Evolutionary conservation across 2,113 vertebrate species (phyloP), one percentile per base, ranked within the genome.

Genomic region (Ictidomys tridecemlineatus): DNA sequence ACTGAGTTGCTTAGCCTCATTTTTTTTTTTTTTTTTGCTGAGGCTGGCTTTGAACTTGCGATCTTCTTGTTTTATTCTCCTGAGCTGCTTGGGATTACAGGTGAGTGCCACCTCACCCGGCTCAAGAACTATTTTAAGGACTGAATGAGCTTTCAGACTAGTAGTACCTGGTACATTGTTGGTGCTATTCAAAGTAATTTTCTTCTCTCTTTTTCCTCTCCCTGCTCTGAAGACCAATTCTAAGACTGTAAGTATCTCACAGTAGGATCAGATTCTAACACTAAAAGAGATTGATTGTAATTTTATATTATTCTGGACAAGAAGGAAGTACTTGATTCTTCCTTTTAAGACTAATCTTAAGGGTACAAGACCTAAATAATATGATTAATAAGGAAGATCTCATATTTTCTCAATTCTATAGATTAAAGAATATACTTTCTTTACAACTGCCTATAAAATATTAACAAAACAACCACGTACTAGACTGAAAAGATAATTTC

Each of bases 381-480:
- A 14, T 39, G 92, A 84, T 48, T 48, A 94, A 72, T 77, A 34
- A 83, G 73, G 26, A 92, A 91, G 26, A 95, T 45, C 34, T 86
- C 76, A 61, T 67, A 63, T 89, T 93, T 95, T 82, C 69, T 90
- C 12, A 94, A 79, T 53, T 89, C 67, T 93, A 1, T 63, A 42
- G 88, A 86, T 72, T 58, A 85, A 72, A 73, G 16, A 84, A 69
- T 56, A 61, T 58, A 18, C 7, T 32, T 80, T 92, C 9, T 86
- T 93, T 95, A 34, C 51, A 95, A 78, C 37, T 67, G 65, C 14
- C 18, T 51, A 45, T 48, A 32, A n/a, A 85, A 79, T 94, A 82
- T 30, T 92, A 37, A 95, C 39, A 93, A 95, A 96, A 86, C 18
- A 85, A 13, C 32, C 83, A 58, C 53, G 16, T 69, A 69, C 8